Evolutionary conservation across 2,113 vertebrate genomes (phyloP).

Genomic region (Aptenodytes patagonicus): DNA sequence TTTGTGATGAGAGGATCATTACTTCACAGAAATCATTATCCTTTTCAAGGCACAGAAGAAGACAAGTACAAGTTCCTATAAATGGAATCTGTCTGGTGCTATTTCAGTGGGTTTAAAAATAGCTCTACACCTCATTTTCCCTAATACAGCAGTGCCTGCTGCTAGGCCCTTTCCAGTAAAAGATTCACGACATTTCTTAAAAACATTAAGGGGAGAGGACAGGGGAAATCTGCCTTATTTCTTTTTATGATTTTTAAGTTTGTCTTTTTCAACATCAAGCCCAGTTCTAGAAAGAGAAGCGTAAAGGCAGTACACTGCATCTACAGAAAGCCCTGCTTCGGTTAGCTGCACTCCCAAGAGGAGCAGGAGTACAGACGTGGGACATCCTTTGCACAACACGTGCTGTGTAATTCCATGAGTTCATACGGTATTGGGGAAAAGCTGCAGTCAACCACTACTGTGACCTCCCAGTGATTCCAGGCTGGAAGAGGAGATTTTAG

Average conservation of each 20-base stretch:
- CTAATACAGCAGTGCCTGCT: neutral
- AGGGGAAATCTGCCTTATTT: neutral
- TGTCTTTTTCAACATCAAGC: neutral
- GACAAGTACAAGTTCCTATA: slow-evolving; percentile 55
- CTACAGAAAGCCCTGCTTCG: neutral
- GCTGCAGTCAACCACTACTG: neutral
- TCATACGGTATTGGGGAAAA: neutral
- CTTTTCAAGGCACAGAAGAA: slow-evolving; percentile 50
- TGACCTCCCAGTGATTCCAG: neutral
- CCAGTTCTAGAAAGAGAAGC: neutral
- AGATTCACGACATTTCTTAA: neutral
- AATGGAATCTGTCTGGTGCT: slow-evolving; percentile 61
- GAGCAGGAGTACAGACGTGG: neutral
- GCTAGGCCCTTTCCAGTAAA: neutral
- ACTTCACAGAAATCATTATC: slow-evolving; percentile 59
- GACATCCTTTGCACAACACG: neutral
- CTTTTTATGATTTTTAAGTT: neutral
- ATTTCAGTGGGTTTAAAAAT: slow-evolving; percentile 70
- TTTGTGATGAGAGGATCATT: slow-evolving; percentile 50
- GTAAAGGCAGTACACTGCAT: accelerated
- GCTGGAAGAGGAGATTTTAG: neutral
- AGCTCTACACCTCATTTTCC: slow-evolving; percentile 51
- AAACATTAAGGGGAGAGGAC: neutral
- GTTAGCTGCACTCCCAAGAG: neutral
- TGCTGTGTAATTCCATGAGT: neutral